Evolutionary conservation across 1,140 invertebrate species (phyloP).

Genomic region (Maconellicoccus hirsutus): DNA sequence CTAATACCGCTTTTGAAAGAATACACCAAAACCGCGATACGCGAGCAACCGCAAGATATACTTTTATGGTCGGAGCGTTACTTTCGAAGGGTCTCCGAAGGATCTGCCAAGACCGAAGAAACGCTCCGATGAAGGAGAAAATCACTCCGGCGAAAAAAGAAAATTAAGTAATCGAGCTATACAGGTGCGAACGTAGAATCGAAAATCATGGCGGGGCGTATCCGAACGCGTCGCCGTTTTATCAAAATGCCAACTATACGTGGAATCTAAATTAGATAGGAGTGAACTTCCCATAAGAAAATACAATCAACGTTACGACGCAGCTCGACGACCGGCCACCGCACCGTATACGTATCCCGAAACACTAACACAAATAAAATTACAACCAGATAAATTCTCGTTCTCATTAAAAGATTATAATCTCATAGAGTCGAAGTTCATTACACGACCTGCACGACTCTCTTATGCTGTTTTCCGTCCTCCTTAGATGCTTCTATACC

Average conservation of each 20-base stretch:
- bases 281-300: conserved; percentile 15
- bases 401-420: conserved; percentile 20
- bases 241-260: not conserved
- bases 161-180: no score
- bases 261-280: conserved; percentile 22
- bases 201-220: not conserved
- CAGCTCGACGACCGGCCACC: not conserved
- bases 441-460: not conserved
- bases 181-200: conserved; percentile 10
- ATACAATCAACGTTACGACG: not conserved
- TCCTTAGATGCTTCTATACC: no score
- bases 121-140: not conserved
- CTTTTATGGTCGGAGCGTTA: not conserved
- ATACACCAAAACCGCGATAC: conserved; percentile 28
- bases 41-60: not conserved
- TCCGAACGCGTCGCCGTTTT: not conserved
- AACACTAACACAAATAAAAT: no score
- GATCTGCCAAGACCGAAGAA: not conserved
- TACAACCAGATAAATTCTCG: conserved; percentile 5
- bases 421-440: conserved; percentile 19
- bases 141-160: not conserved
- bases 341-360: no score
- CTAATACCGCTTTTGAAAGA: conserved; percentile 33
- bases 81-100: no score
- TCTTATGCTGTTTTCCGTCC: not conserved